Conservation (phyloP, 2,888 invertebrate genomes). For the Spilosoma lubricipeda region DNA sequence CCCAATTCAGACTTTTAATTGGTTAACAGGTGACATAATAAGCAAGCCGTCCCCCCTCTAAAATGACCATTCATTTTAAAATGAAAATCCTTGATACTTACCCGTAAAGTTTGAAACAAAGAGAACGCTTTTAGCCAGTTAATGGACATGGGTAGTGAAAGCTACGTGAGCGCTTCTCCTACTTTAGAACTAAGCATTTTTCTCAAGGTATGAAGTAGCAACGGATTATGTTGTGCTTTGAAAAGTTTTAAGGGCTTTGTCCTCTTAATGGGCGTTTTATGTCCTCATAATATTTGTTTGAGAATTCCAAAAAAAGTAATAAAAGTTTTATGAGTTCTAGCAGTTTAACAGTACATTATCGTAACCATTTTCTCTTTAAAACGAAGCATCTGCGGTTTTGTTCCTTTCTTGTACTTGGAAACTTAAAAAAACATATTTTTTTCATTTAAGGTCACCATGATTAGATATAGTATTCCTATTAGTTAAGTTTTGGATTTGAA, state of each 20-base stretch:
- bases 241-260: background rate
- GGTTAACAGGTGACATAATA: background rate
- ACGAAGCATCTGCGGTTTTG: background rate
- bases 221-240: constrained; percentile 26
- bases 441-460: too few relatives aligned
- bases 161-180: constrained; percentile 14
- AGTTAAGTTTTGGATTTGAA: background rate
- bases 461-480: background rate
- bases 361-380: background rate
- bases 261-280: background rate
- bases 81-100: constrained; percentile 8
- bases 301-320: background rate
- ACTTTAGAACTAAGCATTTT: constrained; percentile 13
- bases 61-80: background rate
- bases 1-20: background rate
- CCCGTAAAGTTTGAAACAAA: constrained; percentile 28
- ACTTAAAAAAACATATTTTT: background rate
- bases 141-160: constrained; percentile 38
- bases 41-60: background rate
- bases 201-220: constrained; percentile 25
- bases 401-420: background rate
- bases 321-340: background rate
- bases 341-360: background rate
- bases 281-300: background rate
- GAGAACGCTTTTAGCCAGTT: constrained; percentile 45